These are phyloP conservation scores for Helicoverpa armigera DNA, from an alignment of 1,140 invertebrate species.

Conservation along the genomic window DNA sequence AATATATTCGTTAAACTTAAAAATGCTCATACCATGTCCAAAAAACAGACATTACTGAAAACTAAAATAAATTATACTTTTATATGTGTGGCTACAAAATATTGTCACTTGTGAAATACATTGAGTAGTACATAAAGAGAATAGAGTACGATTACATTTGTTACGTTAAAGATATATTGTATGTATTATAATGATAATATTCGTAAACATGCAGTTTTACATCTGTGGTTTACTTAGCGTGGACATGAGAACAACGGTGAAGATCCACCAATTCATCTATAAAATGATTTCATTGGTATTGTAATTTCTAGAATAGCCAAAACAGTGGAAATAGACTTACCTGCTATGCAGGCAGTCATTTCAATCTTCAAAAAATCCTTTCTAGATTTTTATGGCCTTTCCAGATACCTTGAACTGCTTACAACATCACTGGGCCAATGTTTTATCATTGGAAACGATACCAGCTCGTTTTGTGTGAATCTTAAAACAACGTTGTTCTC, in stretches of 20 bases:
- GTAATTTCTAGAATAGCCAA: no score
- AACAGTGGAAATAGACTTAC: no score
- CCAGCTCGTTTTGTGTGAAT: no score
- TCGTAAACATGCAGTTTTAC: neutral
- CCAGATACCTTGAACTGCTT: no score
- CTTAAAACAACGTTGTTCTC: neutral
- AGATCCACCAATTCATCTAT: neutral
- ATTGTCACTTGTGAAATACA: neutral
- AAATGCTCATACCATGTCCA: constrained; percentile 29
- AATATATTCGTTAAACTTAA: constrained; percentile 1
- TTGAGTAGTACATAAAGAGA: neutral
- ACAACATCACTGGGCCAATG: no score
- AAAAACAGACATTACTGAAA: neutral
- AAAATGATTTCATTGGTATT: no score
- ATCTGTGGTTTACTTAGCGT: neutral
- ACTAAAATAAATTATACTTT: constrained; percentile 12
- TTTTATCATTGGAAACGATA: no score
- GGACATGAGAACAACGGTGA: neutral
- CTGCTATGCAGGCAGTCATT: no score
- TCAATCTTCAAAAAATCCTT: no score
- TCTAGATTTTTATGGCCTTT: no score
- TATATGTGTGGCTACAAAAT: neutral
- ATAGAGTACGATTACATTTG: neutral
- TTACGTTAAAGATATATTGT: constrained; percentile 9
- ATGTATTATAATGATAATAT: neutral